Percentiles rank a stretch among this genome's conserved stretches.
Conservation (phyloP, 2,888 invertebrate species). For the Agriopis marginaria region DNA sequence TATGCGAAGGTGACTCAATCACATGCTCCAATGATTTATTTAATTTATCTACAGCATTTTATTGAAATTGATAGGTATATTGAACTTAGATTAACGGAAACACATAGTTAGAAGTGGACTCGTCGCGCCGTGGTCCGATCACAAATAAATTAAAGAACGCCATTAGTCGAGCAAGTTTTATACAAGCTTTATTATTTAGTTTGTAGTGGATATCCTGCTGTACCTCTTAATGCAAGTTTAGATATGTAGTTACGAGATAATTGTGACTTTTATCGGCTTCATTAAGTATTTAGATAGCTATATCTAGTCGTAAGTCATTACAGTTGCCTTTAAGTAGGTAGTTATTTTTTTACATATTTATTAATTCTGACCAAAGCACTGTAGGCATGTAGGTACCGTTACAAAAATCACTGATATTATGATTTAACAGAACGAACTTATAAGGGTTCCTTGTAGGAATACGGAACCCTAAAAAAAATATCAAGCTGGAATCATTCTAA, state of each 20-base stretch:
- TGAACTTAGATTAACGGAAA: conserved; percentile 50
- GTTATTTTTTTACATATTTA: conserved; percentile 1
- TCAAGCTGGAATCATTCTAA: not conserved
- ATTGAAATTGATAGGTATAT: conserved; percentile 48
- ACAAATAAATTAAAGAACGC: conserved; percentile 23
- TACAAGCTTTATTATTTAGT: conserved; percentile 7
- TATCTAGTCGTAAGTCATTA: not conserved
- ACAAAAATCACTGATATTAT: too few relatives aligned
- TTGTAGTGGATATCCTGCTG: conserved; percentile 22
- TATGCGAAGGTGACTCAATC: conserved; percentile 9
- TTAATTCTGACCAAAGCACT: not conserved
- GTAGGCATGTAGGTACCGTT: not conserved
- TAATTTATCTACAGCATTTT: conserved; percentile 27
- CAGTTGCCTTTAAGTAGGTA: not conserved
- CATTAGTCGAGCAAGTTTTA: conserved; percentile 22
- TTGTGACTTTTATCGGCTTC: conserved; percentile 7
- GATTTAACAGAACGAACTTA: not conserved
- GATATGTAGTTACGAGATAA: conserved; percentile 9
- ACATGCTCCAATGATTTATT: conserved; percentile 14
- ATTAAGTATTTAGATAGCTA: not conserved
- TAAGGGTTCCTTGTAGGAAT: not conserved
- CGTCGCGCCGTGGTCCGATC: conserved; percentile 9
- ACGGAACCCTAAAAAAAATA: not conserved
- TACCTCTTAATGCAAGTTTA: conserved; percentile 4
- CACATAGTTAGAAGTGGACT: conserved; percentile 16